A percentile compares a stretch with the other conserved stretches of the same genome.
Conservation (phyloP, 2,888 invertebrate genomes). For the Belgica antarctica region DNA sequence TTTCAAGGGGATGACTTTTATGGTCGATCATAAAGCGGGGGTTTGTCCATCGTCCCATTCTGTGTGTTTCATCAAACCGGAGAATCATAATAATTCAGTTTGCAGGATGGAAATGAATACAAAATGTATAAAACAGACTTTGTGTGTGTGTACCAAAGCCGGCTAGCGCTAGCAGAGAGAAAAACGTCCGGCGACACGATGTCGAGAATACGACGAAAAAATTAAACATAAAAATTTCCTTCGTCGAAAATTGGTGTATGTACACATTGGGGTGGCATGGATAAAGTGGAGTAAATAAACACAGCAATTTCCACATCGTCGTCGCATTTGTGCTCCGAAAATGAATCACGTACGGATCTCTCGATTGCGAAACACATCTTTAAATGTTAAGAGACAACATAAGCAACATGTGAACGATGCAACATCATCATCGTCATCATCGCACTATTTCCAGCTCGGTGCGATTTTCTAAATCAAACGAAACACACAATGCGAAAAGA, state of each 20-base stretch:
- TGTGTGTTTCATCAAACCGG: too few relatives aligned
- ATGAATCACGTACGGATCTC: slow-evolving; percentile 27
- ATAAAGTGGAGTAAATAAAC: slow-evolving; percentile 30
- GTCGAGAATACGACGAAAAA: slow-evolving; percentile 27
- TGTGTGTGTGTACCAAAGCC: neutral
- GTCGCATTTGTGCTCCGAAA: neutral
- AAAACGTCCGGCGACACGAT: slow-evolving; percentile 20
- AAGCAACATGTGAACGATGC: slow-evolving; percentile 23
- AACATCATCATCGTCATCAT: neutral
- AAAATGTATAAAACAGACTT: neutral
- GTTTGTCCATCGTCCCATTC: neutral
- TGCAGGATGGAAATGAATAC: slow-evolving; percentile 27
- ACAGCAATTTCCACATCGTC: slow-evolving; percentile 3
- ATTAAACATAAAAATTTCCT: slow-evolving; percentile 24
- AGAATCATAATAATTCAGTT: slow-evolving; percentile 24
- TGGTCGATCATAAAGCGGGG: neutral
- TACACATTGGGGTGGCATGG: slow-evolving; percentile 8
- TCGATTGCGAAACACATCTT: neutral
- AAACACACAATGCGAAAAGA: neutral
- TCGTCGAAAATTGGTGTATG: slow-evolving; percentile 9
- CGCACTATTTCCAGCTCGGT: neutral
- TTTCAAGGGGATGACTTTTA: slow-evolving; percentile 16
- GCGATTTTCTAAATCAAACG: too few relatives aligned
- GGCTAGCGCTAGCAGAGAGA: neutral
- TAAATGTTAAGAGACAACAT: neutral